These are phyloP conservation scores for Drosophila kurseongensis DNA, from an alignment of 1,140 invertebrate species.

Conservation along the genomic window DNA sequence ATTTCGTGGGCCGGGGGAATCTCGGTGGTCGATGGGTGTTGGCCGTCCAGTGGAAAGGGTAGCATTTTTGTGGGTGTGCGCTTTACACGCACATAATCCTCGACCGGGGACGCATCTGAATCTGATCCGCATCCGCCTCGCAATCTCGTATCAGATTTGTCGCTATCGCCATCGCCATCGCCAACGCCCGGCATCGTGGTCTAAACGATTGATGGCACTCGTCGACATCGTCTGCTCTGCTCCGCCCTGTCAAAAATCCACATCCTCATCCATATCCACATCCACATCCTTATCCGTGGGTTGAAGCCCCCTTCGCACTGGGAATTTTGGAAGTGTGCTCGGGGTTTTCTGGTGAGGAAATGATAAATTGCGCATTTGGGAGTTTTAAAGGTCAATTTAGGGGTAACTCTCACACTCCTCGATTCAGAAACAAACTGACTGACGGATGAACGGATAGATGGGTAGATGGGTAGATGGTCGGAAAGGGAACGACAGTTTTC, in stretches of 20 bases:
- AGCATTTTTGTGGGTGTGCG: constrained; percentile 66
- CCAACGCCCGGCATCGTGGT: constrained; percentile 30
- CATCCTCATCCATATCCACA: constrained; percentile 42
- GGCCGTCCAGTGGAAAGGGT: background rate
- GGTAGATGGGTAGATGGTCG: background rate
- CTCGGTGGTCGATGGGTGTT: background rate
- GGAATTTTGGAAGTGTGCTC: constrained; percentile 1
- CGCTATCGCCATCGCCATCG: constrained; percentile 46
- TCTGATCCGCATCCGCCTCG: constrained; percentile 39
- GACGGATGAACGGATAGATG: constrained; percentile 44
- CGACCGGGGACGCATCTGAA: constrained; percentile 69
- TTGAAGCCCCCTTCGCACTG: constrained; percentile 1
- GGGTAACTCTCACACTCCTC: constrained; percentile 61
- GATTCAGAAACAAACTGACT: constrained; percentile 49
- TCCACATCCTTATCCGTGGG: background rate
- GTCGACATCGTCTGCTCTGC: constrained; percentile 24
- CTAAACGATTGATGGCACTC: constrained; percentile 77
- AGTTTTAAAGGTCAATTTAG: constrained; percentile 84
- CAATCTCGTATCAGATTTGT: constrained; percentile 76
- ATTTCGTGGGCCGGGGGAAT: background rate
- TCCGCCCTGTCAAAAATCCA: constrained; percentile 51
- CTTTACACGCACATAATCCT: constrained; percentile 70
- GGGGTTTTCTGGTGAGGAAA: constrained; percentile 65
- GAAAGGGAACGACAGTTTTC: background rate
- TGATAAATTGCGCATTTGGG: constrained; percentile 84